Evolutionary conservation across 2,113 vertebrate genomes (phyloP), one percentile per base, ranked within the genome.

Genomic region (Coturnix japonica): DNA sequence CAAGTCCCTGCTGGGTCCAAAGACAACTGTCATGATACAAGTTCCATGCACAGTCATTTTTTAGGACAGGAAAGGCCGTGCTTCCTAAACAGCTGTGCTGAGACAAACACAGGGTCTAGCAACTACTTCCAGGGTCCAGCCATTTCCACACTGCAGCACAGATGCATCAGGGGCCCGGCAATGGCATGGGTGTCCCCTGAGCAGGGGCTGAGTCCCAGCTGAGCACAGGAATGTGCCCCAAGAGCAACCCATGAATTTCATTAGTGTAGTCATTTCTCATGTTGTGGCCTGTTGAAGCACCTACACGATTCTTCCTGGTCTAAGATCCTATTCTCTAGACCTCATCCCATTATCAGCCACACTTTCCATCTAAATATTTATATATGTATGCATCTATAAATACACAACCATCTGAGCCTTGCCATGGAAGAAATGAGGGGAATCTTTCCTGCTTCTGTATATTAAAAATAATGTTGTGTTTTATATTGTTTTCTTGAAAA

Each of bases 1-100:
- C 46, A 67, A 60, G 81, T 84, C 35, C 43, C 57, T 57, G 30
- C 54, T 86, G 61, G 72, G 57, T 92, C 54, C 47, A n/a, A 74
- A 87, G 69, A 77, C 14, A 53, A 93, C 87, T 73, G 20, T 77
- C 89, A 46, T 60, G 43, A 80, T 64, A 59, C 31, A 21, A 5
- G 9, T 85, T 33, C 13, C 20, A 51, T 49, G 46, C 1, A 1
- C 17, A 41, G 33, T 37, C 8, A 2, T 54, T 72, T 69, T 37
- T 49, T 3, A 33, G 6, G 16, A 10, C 39, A 23, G 63, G 69
- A 2, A 8, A 61, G 18, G 4, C 6, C 5, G 1, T 47, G 35
- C 41, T 79, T 82, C 44, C 60, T 47, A 92, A 28, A 16, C 7
- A 12, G 19, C 28, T 63, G 22, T 31, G 28, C 30, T 33, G 67